phyloP scores from a whole-genome alignment of 2,888 invertebrate genomes.

The Stegana nigrithorax region DNA sequence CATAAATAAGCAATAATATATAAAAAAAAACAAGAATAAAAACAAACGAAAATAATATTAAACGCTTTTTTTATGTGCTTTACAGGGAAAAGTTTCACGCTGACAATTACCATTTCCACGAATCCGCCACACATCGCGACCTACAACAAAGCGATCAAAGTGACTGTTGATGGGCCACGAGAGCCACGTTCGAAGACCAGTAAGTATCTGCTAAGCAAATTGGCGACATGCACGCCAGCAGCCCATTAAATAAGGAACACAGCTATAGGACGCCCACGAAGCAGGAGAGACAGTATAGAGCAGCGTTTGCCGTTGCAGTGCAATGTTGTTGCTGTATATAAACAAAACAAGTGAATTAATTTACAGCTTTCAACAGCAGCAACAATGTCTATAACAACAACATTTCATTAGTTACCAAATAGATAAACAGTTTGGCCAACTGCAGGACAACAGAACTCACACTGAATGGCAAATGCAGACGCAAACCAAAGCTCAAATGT shows the following conservation, averaged over 20 bases:
- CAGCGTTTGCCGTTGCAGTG: background rate
- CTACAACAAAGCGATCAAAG: constrained; percentile 97
- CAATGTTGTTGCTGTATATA: background rate
- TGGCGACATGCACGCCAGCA: background rate
- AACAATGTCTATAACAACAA: constrained; percentile 25
- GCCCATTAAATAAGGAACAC: constrained; percentile 7
- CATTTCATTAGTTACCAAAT: constrained; percentile 53
- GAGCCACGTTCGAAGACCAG: constrained; percentile 95
- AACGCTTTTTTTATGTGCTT: constrained; percentile 43
- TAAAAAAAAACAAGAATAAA: too few species aligned
- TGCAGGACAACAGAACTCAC: background rate
- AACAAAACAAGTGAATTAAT: constrained; percentile 46
- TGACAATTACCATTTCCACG: constrained; percentile 95
- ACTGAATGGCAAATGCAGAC: background rate
- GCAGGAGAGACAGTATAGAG: constrained; percentile 9
- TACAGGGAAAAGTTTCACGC: constrained; percentile 96
- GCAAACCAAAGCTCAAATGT: background rate
- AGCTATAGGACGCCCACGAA: constrained; percentile 17
- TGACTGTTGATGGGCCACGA: constrained; percentile 96
- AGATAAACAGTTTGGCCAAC: constrained; percentile 32
- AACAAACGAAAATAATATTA: too few species aligned
- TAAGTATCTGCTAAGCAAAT: constrained; percentile 70
- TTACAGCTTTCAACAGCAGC: constrained; percentile 31
- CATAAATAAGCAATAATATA: too few species aligned
- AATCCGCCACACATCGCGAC: constrained; percentile 96